Evolutionary conservation across 2,113 vertebrate genomes (phyloP).

Genomic region (human (Homo sapiens)): GRCh38 chr3:155458501-155459000

Average conservation of each 20-base stretch:
- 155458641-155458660: background rate
- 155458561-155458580: fast-evolving
- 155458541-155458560: too few species aligned
- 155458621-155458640: background rate
- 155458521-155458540: too few species aligned
- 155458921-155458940: background rate
- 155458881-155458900: background rate
- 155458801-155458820: background rate
- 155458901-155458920: background rate
- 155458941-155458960: background rate
- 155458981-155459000: background rate
- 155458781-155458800: background rate
- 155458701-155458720: background rate
- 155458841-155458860: background rate
- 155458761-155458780: background rate
- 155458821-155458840: background rate
- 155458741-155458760: background rate
- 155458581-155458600: fast-evolving
- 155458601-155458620: too few species aligned
- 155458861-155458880: background rate
- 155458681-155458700: background rate
- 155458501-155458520: fast-evolving
- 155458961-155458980: background rate
- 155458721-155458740: background rate
- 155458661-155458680: background rate